Conservation (phyloP, 64 coral and sea anemone species). For the Dendronephthya gigantea region DNA sequence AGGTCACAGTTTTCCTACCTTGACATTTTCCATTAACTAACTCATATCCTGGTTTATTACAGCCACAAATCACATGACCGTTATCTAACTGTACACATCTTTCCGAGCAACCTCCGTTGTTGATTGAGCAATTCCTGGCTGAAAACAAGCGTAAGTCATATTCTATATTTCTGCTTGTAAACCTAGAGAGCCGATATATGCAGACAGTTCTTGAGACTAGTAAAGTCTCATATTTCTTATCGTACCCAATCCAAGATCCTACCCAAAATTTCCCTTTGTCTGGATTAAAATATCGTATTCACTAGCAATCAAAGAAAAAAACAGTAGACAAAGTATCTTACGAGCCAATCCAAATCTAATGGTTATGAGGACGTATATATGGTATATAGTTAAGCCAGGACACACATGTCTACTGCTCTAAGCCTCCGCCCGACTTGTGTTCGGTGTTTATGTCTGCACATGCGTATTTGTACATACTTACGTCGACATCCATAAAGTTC, state of each 20-base stretch:
- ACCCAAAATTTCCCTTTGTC: too few species aligned
- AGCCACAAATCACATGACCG: neutral
- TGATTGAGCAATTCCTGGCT: neutral
- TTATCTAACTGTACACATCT: neutral
- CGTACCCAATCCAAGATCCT: too few species aligned
- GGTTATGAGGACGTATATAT: too few species aligned
- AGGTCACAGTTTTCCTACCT: neutral
- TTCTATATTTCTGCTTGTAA: neutral
- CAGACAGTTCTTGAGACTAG: neutral
- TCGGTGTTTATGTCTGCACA: too few species aligned
- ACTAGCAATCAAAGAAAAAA: too few species aligned
- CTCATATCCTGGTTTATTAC: neutral
- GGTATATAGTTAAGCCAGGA: too few species aligned
- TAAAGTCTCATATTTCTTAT: too few species aligned
- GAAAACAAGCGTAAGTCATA: neutral
- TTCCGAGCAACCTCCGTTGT: neutral
- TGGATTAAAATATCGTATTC: too few species aligned
- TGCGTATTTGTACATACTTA: neutral
- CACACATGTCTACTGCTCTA: too few species aligned
- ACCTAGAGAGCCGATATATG: neutral
- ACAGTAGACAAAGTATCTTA: too few species aligned
- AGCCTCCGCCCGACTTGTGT: too few species aligned
- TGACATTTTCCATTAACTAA: neutral
- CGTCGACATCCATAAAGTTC: constrained; percentile 8
- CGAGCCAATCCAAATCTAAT: too few species aligned